Evolutionary conservation across 2,888 invertebrate genomes (phyloP).

Genomic region (Hyalella azteca): DNA sequence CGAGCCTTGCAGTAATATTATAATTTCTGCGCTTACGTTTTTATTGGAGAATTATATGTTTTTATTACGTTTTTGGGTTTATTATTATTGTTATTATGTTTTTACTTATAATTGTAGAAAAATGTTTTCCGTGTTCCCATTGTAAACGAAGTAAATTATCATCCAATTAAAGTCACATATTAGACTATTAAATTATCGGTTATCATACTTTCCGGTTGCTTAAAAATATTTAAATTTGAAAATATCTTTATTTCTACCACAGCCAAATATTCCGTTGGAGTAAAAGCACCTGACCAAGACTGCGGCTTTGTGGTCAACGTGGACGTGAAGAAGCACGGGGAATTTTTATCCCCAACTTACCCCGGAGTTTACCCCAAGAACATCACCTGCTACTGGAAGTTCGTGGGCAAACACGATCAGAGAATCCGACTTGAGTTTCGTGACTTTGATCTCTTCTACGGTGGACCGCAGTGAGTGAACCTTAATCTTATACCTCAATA

Average conservation of each 20-base stretch:
- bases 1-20: too few relatives aligned
- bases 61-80: too few relatives aligned
- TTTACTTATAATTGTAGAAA: too few relatives aligned
- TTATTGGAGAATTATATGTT: too few relatives aligned
- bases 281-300: slow-evolving; percentile 81
- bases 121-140: too few relatives aligned
- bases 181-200: too few relatives aligned
- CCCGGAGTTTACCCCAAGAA: slow-evolving; percentile 99
- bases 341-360: slow-evolving; percentile 95
- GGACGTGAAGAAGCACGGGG: slow-evolving; percentile 75
- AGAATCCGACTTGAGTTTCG: slow-evolving; percentile 93
- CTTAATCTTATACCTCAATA: too few relatives aligned
- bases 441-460: slow-evolving; percentile 98
- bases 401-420: slow-evolving; percentile 87
- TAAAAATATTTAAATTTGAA: background rate
- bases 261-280: slow-evolving; percentile 86
- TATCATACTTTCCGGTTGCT: too few relatives aligned
- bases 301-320: slow-evolving; percentile 73
- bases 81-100: too few relatives aligned
- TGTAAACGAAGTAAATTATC: too few relatives aligned
- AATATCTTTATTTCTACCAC: slow-evolving; percentile 60
- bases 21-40: too few relatives aligned
- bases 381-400: slow-evolving; percentile 89
- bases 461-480: slow-evolving; percentile 91
- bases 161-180: too few relatives aligned